A percentile compares a stretch with the other conserved stretches of the same genome.
phyloP scores from a whole-genome alignment of 2,797 vertebrate species.

The Halcyon chelicuti region DNA sequence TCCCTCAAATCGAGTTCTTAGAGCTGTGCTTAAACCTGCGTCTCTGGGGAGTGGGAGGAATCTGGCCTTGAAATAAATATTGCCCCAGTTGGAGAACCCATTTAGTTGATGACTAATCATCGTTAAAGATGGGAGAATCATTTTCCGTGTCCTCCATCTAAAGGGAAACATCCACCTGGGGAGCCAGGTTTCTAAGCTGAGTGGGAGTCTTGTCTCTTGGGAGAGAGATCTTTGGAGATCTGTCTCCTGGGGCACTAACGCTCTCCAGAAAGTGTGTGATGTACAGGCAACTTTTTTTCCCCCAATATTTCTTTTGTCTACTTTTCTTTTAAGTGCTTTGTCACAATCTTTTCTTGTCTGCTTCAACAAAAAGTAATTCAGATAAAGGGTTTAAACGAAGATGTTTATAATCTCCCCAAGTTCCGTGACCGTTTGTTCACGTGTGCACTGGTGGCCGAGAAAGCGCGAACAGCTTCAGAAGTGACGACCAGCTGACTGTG shows the following conservation, averaged over 20 bases:
- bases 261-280: not conserved
- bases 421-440: not conserved
- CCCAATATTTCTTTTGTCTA: not conserved
- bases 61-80: not conserved
- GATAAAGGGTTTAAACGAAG: not conserved
- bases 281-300: not conserved
- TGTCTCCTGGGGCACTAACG: not conserved
- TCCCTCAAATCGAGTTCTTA: not conserved
- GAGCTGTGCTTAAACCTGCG: not conserved
- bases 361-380: not conserved
- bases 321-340: not conserved
- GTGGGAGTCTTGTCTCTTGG: no score
- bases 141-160: not conserved
- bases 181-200: not conserved
- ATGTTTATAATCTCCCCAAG: not conserved
- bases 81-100: not conserved
- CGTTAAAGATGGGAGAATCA: not conserved
- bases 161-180: not conserved
- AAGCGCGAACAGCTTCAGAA: not conserved
- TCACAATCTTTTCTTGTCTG: not conserved
- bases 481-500: not conserved
- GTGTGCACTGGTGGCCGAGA: not conserved
- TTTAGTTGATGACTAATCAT: not conserved
- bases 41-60: rapidly evolving
- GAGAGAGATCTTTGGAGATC: not conserved